Percentiles rank a stretch among this genome's conserved stretches.
These are phyloP conservation scores for Diploptera punctata DNA, from an alignment of 2,888 invertebrate species.

Conservation along the genomic window DNA sequence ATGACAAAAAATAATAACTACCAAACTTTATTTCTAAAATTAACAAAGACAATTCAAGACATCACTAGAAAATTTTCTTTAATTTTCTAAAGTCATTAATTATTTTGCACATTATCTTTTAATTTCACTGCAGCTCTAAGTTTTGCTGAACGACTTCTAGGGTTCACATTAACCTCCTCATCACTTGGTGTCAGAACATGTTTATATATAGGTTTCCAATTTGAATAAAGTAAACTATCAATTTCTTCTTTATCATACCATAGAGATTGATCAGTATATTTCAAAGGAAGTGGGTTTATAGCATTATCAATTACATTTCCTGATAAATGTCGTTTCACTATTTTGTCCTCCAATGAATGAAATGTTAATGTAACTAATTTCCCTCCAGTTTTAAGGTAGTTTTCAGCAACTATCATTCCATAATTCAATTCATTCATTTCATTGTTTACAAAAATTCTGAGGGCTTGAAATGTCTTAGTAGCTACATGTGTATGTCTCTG, in stretches of 20 bases:
- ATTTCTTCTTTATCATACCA: slow-evolving; percentile 67
- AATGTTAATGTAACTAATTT: slow-evolving; percentile 84
- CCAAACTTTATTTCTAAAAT: no score
- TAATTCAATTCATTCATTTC: slow-evolving; percentile 95
- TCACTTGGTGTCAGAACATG: slow-evolving; percentile 78
- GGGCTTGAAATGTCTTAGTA: slow-evolving; percentile 91
- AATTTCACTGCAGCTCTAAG: slow-evolving; percentile 80
- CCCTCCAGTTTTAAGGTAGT: slow-evolving; percentile 79
- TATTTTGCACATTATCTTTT: no score
- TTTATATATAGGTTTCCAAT: slow-evolving; percentile 82
- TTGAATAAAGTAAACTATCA: slow-evolving; percentile 64
- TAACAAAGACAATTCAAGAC: no score
- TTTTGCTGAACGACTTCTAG: slow-evolving; percentile 88
- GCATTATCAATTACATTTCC: slow-evolving; percentile 77
- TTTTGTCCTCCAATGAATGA: slow-evolving; percentile 92
- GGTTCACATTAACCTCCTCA: slow-evolving; percentile 79
- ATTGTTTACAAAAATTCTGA: slow-evolving; percentile 95
- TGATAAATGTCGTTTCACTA: slow-evolving; percentile 87
- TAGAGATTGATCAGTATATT: slow-evolving; percentile 67
- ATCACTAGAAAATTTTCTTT: no score
- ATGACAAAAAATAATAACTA: no score
- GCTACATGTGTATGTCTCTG: slow-evolving; percentile 80
- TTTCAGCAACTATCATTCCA: slow-evolving; percentile 78
- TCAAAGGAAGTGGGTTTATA: slow-evolving; percentile 74
- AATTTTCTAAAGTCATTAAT: no score